These are phyloP conservation scores for Hypercompe scribonia DNA, from an alignment of 2,888 invertebrate species.

Conservation along the genomic window DNA sequence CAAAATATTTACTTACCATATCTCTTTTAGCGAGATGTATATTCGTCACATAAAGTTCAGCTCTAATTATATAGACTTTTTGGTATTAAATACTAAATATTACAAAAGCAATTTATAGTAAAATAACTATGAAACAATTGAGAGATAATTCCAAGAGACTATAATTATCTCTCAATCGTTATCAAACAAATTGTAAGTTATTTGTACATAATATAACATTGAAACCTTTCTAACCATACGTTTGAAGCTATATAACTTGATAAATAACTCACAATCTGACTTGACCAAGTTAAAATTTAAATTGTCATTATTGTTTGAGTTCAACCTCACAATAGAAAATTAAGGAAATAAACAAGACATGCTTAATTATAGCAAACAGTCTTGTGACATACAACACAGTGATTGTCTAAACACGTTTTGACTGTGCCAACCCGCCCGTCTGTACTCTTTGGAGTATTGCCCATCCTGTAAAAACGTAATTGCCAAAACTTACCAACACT, in stretches of 20 bases:
- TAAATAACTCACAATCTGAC: constrained; percentile 27
- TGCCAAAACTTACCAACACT: constrained; percentile 37
- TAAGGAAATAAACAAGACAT: constrained; percentile 3
- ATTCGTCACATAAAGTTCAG: neutral
- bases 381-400: constrained; percentile 27
- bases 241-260: constrained; percentile 33
- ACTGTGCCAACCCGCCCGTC: constrained; percentile 26
- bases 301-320: constrained; percentile 32
- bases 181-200: constrained; percentile 27
- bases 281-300: constrained; percentile 29
- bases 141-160: constrained; percentile 17
- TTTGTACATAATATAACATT: constrained; percentile 30
- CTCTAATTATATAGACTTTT: neutral
- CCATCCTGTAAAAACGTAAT: constrained; percentile 24
- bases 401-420: constrained; percentile 19
- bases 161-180: constrained; percentile 24
- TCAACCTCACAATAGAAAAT: neutral
- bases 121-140: constrained; percentile 7
- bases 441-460: constrained; percentile 38
- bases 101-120: constrained; percentile 7
- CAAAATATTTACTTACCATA: constrained; percentile 32
- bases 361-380: constrained; percentile 17
- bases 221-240: constrained; percentile 35
- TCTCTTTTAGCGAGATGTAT: constrained; percentile 6
- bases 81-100: neutral